Conservation (phyloP, 2,113 vertebrate genomes). For the Microcebus murinus region DNA sequence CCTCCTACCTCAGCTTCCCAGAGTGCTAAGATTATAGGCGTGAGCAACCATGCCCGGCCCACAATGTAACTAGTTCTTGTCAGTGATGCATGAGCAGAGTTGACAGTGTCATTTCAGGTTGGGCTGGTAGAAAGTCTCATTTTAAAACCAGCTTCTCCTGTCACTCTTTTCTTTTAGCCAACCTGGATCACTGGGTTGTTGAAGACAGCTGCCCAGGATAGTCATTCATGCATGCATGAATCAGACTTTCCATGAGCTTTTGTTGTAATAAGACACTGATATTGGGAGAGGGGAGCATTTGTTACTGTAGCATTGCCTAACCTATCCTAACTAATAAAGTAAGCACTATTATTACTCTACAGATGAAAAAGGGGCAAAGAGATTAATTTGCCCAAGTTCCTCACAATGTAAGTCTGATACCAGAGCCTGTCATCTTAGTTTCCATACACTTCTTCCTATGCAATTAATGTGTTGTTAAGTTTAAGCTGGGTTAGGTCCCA, state of each 20-base stretch:
- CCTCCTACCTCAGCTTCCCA: no score
- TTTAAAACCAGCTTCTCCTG: background rate
- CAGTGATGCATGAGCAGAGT: background rate
- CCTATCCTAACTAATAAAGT: background rate
- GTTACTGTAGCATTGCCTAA: background rate
- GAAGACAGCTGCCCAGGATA: background rate
- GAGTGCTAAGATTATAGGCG: no score
- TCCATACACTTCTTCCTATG: background rate
- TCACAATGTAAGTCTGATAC: background rate
- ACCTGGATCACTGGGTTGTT: background rate
- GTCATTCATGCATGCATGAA: background rate
- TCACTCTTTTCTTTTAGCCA: background rate
- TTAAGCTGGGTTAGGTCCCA: background rate
- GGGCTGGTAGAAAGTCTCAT: background rate
- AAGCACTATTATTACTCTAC: background rate
- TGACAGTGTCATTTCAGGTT: background rate
- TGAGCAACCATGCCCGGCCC: no score
- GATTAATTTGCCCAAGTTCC: background rate
- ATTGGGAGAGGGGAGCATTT: background rate
- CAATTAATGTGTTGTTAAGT: background rate
- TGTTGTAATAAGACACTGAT: background rate
- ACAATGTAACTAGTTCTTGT: background rate
- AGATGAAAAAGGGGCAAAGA: background rate
- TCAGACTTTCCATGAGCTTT: background rate
- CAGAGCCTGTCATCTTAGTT: background rate